A percentile compares a stretch with the other conserved stretches of the same genome.
phyloP scores from a whole-genome alignment of 1,140 invertebrate species.

The Caenorhabditis briggsae region DNA sequence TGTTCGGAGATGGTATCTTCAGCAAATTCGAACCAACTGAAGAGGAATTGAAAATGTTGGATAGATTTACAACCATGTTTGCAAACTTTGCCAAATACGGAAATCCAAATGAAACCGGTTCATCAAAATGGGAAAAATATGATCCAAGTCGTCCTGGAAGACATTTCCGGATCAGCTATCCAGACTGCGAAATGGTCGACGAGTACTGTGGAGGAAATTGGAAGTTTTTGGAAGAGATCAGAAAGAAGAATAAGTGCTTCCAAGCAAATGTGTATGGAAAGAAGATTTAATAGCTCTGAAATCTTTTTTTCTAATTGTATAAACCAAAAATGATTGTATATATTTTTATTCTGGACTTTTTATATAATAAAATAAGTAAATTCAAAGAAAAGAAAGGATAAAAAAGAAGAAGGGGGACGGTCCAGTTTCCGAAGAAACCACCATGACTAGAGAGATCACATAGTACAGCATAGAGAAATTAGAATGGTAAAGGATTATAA shows the following conservation, averaged over 20 bases:
- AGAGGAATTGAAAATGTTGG: slow-evolving; percentile 69
- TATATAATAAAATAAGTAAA: not conserved
- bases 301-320: not conserved
- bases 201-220: slow-evolving; percentile 19
- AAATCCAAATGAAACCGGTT: slow-evolving; percentile 60
- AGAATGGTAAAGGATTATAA: not conserved
- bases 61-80: slow-evolving; percentile 69
- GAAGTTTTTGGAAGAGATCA: slow-evolving; percentile 18
- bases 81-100: slow-evolving; percentile 75
- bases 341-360: not conserved
- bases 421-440: slow-evolving; percentile 24
- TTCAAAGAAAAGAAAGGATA: not conserved
- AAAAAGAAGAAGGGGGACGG: not conserved
- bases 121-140: slow-evolving; percentile 23
- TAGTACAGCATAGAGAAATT: slow-evolving; percentile 5
- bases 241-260: slow-evolving; percentile 41
- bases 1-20: slow-evolving; percentile 70
- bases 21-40: slow-evolving; percentile 69
- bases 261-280: slow-evolving; percentile 16
- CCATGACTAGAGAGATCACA: slow-evolving; percentile 52
- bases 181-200: slow-evolving; percentile 24
- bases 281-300: slow-evolving; percentile 1
- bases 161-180: slow-evolving; percentile 37
- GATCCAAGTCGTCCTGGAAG: slow-evolving; percentile 36
- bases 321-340: too few species aligned